phyloP scores from a whole-genome alignment of 2,797 vertebrate species.

The Lacerta viridis region DNA sequence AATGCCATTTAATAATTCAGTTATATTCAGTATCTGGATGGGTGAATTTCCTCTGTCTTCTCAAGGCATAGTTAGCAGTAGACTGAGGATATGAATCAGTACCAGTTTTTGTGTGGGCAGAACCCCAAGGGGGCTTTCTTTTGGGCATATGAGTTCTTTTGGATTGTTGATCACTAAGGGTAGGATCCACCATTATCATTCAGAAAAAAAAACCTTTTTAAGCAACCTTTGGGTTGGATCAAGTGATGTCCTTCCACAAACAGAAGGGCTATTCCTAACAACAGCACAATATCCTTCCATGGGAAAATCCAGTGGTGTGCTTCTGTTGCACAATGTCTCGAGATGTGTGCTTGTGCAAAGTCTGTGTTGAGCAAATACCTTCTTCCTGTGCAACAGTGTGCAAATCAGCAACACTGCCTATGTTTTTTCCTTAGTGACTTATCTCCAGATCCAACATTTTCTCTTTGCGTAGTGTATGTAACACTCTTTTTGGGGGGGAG shows the following conservation, averaged over 20 bases:
- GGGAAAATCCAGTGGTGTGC: not conserved
- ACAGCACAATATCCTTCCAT: not conserved
- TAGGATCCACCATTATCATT: not conserved
- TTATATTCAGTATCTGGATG: not conserved
- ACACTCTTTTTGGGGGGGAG: not conserved
- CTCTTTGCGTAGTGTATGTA: not conserved
- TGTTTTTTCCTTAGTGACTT: not conserved
- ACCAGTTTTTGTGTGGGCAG: not conserved
- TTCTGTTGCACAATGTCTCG: not conserved
- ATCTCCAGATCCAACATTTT: not conserved
- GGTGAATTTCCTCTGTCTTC: not conserved
- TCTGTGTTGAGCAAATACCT: not conserved
- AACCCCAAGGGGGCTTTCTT: not conserved
- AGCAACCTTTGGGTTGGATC: not conserved
- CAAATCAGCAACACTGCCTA: not conserved
- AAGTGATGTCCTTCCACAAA: not conserved
- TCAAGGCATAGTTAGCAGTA: not conserved
- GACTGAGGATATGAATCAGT: not conserved
- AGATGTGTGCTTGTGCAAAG: not conserved
- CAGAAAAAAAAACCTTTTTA: not conserved
- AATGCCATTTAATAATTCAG: not conserved
- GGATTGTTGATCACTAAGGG: not conserved
- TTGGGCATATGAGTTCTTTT: not conserved
- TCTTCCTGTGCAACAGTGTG: not conserved
- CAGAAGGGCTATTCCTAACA: not conserved